Base-by-base conservation (phyloP, 2,113 vertebrate species). In the Uria aalge region DNA sequence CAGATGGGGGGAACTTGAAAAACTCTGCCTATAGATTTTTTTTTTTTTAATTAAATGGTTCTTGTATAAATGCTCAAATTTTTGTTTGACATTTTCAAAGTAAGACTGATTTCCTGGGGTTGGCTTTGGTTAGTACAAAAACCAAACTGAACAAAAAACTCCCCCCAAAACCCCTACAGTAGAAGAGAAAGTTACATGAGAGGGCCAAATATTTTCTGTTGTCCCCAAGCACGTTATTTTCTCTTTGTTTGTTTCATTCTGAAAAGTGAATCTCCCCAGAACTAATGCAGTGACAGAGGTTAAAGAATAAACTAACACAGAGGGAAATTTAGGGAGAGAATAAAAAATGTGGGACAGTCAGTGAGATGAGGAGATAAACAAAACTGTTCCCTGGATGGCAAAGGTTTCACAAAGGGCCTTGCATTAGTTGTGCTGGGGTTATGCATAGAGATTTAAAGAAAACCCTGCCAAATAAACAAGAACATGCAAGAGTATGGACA, bases 161-260 rank as follows among this genome's bases (percentile, higher is more conserved):
- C 9, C 12, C 8, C 19, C 10, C 4, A 2, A 77, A 69, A 8
- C 30, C 15, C 11, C 18, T 76, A 8, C 5, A 21, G 11, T 18
- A 9, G 38, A 64, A 36, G 45, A 40, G 16, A 55, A 89, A 57
- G 15, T 84, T 81, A 74, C 1, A 20, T 66, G 47, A 84, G 86
- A 75, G 43, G 6, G 16, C 50, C 59, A 84, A 66, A 43, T 92
- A 21, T 78, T 94, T 93, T 73, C 55, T 2, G 1, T 85, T 30
- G 8, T 66, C 38, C 22, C 12, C 34, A 81, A 63, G 77, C 95
- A 87, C 91, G 91, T 91, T 41, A 90, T 95, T 94, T 95, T 80
- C 68, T 73, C 34, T 63, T 85, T 85, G 26, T 80, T 91, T 91
- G 8, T 81, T 91, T 88, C 88, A 26, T 63, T 93, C 64, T 43